phyloP scores from a whole-genome alignment of 2,113 vertebrate genomes.

The Limnothrissa miodon region DNA sequence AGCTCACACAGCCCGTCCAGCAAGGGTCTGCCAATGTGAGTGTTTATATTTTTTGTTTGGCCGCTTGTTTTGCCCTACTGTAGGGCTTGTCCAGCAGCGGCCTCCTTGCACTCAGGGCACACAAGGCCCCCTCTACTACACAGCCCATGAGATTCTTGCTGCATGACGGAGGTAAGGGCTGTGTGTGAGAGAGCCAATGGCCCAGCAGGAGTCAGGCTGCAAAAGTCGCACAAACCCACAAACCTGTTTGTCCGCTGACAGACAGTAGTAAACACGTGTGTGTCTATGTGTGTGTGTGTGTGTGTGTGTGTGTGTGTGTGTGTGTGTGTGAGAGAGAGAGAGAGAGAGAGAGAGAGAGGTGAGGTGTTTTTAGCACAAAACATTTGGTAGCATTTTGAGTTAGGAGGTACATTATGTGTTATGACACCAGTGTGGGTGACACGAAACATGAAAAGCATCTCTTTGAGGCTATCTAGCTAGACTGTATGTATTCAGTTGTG shows the following conservation, averaged over 20 bases:
- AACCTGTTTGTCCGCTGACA: background rate
- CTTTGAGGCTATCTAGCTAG: background rate
- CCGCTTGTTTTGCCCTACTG: background rate
- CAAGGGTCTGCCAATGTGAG: background rate
- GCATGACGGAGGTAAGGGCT: background rate
- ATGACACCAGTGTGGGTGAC: too few relatives aligned
- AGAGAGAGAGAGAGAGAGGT: background rate
- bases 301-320: background rate
- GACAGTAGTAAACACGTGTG: background rate
- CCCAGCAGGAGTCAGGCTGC: background rate
- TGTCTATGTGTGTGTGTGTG: background rate
- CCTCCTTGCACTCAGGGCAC: background rate
- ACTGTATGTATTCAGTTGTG: background rate
- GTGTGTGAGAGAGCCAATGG: background rate
- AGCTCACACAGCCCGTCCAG: too few relatives aligned
- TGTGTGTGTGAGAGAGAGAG: background rate
- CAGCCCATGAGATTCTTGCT: background rate
- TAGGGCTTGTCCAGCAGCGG: background rate
- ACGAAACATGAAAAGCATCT: background rate
- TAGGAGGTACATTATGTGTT: too few relatives aligned
- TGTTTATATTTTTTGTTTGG: background rate
- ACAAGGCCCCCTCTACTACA: too few relatives aligned
- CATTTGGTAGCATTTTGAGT: background rate
- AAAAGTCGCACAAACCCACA: background rate
- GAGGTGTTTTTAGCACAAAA: background rate